phyloP scores from a whole-genome alignment of 1,140 invertebrate genomes.

The Saxidomus purpurata region DNA sequence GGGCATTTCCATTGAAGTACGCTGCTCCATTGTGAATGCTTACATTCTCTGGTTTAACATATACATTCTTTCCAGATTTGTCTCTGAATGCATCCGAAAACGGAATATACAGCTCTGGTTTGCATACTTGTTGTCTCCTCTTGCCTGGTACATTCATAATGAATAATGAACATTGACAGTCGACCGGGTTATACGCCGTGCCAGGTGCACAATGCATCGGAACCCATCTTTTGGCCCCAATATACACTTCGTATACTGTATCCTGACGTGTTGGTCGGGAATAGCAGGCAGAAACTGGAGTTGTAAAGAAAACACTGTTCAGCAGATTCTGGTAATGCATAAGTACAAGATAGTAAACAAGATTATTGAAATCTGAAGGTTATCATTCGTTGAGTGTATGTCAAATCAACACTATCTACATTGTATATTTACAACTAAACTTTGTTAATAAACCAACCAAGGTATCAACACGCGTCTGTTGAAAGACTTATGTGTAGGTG shows the following conservation, averaged over 20 bases:
- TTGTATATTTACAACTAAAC: no score
- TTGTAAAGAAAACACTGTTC: not conserved
- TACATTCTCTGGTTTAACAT: slow-evolving; percentile 71
- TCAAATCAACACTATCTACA: no score
- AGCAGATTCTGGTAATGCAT: no score
- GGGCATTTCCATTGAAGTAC: slow-evolving; percentile 50
- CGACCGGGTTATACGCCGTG: slow-evolving; percentile 61
- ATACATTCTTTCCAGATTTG: slow-evolving; percentile 74
- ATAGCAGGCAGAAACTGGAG: slow-evolving; percentile 64
- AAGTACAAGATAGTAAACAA: no score
- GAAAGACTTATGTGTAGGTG: no score
- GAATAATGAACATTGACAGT: slow-evolving; percentile 68
- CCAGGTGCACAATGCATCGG: slow-evolving; percentile 72
- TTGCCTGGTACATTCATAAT: slow-evolving; percentile 19
- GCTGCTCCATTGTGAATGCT: slow-evolving; percentile 73
- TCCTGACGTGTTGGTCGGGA: slow-evolving; percentile 42
- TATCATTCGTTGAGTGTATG: no score
- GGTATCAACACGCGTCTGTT: no score
- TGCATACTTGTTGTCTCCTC: slow-evolving; percentile 65
- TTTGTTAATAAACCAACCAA: no score
- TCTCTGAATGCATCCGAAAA: slow-evolving; percentile 69
- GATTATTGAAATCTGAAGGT: no score
- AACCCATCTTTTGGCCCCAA: slow-evolving; percentile 65
- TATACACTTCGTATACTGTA: slow-evolving; percentile 68
- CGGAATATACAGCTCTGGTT: slow-evolving; percentile 70